Conservation (phyloP, 2,797 vertebrate species). For the Antrozous pallidus region DNA sequence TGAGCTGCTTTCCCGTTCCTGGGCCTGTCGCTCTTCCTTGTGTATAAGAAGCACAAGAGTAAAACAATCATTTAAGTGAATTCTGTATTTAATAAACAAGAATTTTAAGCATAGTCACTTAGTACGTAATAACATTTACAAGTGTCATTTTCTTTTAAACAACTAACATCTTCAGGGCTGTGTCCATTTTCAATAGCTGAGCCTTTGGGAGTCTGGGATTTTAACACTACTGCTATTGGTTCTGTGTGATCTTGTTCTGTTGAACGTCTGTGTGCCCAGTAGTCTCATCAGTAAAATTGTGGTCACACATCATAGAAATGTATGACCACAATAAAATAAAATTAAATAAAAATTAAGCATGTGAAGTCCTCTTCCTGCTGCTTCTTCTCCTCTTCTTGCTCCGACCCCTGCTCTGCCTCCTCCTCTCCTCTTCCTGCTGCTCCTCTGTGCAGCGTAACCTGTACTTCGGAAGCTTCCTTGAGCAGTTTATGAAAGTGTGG, state of each 20-base stretch:
- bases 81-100: not conserved
- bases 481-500: not conserved
- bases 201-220: not conserved
- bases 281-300: not conserved
- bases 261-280: not conserved
- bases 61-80: not conserved
- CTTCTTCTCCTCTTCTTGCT: too few relatives aligned
- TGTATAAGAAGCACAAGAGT: not conserved
- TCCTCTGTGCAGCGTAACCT: not conserved
- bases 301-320: not conserved
- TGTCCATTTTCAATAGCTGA: not conserved
- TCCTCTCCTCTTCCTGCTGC: not conserved
- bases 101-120: not conserved
- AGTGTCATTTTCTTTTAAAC: not conserved
- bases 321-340: too few relatives aligned
- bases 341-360: not conserved
- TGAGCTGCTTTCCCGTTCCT: too few relatives aligned
- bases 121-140: too few relatives aligned
- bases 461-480: not conserved
- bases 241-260: rapidly evolving
- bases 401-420: not conserved
- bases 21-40: too few relatives aligned
- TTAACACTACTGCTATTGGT: too few relatives aligned
- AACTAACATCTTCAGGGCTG: not conserved
- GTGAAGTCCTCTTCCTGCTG: not conserved